Conservation (phyloP, 2,797 vertebrate genomes). For the Peromyscus attwateri region DNA sequence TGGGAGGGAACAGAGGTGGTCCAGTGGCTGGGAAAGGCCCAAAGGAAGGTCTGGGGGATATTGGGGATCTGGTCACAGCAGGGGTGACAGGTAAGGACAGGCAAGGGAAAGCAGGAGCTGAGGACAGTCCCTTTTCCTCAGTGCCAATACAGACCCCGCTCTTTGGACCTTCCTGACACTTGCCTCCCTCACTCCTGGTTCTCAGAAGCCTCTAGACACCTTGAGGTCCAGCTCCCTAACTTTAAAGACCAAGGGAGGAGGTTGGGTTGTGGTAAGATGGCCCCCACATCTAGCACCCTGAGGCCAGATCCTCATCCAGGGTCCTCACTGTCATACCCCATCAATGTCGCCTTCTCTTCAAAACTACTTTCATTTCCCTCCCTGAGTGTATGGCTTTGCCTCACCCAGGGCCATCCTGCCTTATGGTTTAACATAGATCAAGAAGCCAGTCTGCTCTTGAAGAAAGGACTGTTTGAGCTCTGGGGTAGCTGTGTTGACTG, state of each 20-base stretch:
- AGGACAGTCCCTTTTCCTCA: neutral
- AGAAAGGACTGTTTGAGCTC: neutral
- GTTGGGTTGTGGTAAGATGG: neutral
- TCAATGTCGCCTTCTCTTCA: neutral
- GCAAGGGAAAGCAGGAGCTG: neutral
- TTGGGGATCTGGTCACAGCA: neutral
- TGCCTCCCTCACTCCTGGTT: neutral
- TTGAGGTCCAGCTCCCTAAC: neutral
- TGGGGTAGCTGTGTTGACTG: neutral
- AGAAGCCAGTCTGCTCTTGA: neutral
- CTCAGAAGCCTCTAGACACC: neutral
- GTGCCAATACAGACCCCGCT: neutral
- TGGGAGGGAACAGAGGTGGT: neutral
- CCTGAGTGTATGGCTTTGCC: fast-evolving
- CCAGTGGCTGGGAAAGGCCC: neutral
- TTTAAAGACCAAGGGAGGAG: neutral
- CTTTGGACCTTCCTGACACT: neutral
- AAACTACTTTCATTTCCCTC: neutral
- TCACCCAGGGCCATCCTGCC: neutral
- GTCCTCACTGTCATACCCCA: too few relatives aligned
- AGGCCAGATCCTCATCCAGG: too few relatives aligned
- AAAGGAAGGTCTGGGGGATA: neutral
- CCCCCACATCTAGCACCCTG: neutral
- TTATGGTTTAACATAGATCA: neutral
- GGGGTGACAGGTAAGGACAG: fast-evolving